phyloP scores from a whole-genome alignment of 2,113 vertebrate genomes.

The Otolemur garnettii region DNA sequence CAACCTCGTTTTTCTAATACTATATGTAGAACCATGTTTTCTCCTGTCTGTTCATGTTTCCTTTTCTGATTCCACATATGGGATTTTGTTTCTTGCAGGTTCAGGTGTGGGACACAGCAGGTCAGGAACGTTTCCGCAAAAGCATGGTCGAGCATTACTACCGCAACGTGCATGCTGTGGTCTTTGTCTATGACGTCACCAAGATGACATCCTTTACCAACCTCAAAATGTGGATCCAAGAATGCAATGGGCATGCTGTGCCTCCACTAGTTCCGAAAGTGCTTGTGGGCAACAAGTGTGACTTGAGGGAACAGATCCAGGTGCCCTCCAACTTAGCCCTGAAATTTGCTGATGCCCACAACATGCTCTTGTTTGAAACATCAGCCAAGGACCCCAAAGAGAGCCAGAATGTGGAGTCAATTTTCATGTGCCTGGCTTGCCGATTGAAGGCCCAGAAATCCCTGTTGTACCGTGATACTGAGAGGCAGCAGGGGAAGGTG shows the following conservation, averaged over 20 bases:
- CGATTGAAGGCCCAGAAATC: slow-evolving; percentile 97
- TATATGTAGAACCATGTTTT: neutral
- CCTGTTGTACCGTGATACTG: slow-evolving; percentile 94
- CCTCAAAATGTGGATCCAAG: slow-evolving; percentile 97
- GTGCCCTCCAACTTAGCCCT: slow-evolving; percentile 96
- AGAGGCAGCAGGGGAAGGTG: slow-evolving; percentile 92
- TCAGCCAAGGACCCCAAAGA: slow-evolving; percentile 98
- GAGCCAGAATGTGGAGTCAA: slow-evolving; percentile 97
- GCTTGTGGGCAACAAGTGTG: slow-evolving; percentile 98
- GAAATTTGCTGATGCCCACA: slow-evolving; percentile 97
- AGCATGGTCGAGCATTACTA: slow-evolving; percentile 99
- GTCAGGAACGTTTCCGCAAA: slow-evolving; percentile 97
- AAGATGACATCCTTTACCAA: slow-evolving; percentile 98
- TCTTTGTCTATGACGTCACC: slow-evolving; percentile 98
- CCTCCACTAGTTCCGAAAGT: slow-evolving; percentile 95
- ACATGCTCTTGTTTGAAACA: slow-evolving; percentile 99
- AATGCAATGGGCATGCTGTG: slow-evolving; percentile 96
- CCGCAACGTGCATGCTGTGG: slow-evolving; percentile 96
- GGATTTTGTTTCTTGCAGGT: slow-evolving; percentile 89
- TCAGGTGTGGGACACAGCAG: slow-evolving; percentile 98
- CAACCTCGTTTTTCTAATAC: neutral
- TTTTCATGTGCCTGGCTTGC: slow-evolving; percentile 98
- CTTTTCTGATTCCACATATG: slow-evolving; percentile 50
- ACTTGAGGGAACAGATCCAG: slow-evolving; percentile 96
- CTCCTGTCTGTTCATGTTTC: neutral